Base-by-base conservation (phyloP, 2,113 vertebrate genomes). In the Oophaga pumilio region DNA sequence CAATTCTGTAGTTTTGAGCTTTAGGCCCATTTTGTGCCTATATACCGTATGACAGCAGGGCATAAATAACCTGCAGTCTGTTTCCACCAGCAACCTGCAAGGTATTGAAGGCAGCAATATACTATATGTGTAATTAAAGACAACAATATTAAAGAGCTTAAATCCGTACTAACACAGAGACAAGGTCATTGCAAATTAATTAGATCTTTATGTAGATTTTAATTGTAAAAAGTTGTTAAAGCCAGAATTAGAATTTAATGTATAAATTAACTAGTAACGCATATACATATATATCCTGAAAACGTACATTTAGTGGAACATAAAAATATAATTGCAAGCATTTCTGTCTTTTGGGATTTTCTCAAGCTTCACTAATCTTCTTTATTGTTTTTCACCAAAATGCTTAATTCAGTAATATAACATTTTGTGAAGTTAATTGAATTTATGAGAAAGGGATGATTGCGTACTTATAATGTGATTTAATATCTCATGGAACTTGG, bases 401-500 rank as follows among this genome's bases (percentile, higher is more conserved):
- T 73, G 28, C 64, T 81, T 81, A 43, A 82, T 62, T 82, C 12
- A n/a, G 57, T 64, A 60, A 82, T 82, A 82, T 82, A 73, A 53
- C 52, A 62, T 76, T 77, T 73, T 73, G 56, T 76, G 43, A 62
- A 76, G 9, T 62, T 76, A 62, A 33, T 62, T 77, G 28, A 59
- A 76, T 85, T 76, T 50, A 76, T 76, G 52, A 85, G 84, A 59
- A 26, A 83, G 50, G 24, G 81, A 53, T 68, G 64, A 69, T 28
- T 84, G 49, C 53, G 24, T 53, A 18, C 50, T 71, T 43, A 18
- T 71, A 84, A 71, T 33, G 33, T 84, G 82, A 84, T 84, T 84
- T 84, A 71, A 84, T 84, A 71, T 62, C 62, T 84, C 26, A 13
- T 84, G 82, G 82, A 84, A 71, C 82, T 71, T 84, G 6, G 66